Base-by-base conservation (phyloP, 2,888 invertebrate genomes). In the Caenorhabditis imperialis region DNA sequence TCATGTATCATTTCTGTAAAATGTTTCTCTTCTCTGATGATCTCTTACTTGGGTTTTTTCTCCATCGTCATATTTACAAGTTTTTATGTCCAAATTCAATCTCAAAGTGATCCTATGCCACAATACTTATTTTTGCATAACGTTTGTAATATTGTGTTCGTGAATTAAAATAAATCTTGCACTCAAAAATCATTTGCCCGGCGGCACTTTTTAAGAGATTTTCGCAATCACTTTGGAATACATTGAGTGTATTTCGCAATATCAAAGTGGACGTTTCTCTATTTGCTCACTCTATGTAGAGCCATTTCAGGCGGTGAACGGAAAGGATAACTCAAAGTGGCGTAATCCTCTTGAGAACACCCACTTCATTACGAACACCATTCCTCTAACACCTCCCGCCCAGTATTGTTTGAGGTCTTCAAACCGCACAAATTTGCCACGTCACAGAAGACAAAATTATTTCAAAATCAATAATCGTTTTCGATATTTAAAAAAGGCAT, bases 291-390 rank as follows among this genome's bases (percentile, higher is more conserved):
- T n/a, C n/a, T n/a, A n/a, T n/a, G n/a, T n/a, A n/a, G n/a, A n/a
- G n/a, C n/a, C n/a, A n/a, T n/a, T 12, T 14, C 37, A 8, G 57
- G 42, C 75, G 75, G 75, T 54, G 33, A 55, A 10, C 53, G 53
- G 60, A 70, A 75, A 75, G 51, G 57, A 42, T 51, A n/a, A n/a
- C 47, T 18, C 27, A 51, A n/a, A 30, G 48, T 75, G 69, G 69
- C 69, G 75, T 75, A 75, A 75, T 69, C 75, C 75, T 50, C 75
- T 75, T 62, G 54, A 75, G 60, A 70, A 75, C 75, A 75, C 69
- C 75, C 75, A 69, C 75, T 75, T 70, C 69, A 75, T 75, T 70
- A 75, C 42, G 33, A 20, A 30, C 55, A 44, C 55, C 65, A 55
- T 65, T 42, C 22, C 38, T 18, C 58, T 51, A 69, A 69, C 69